These are phyloP conservation scores for Enteromius thamalakanensis DNA, from an alignment of 2,797 vertebrate species.

Conservation along the genomic window DNA sequence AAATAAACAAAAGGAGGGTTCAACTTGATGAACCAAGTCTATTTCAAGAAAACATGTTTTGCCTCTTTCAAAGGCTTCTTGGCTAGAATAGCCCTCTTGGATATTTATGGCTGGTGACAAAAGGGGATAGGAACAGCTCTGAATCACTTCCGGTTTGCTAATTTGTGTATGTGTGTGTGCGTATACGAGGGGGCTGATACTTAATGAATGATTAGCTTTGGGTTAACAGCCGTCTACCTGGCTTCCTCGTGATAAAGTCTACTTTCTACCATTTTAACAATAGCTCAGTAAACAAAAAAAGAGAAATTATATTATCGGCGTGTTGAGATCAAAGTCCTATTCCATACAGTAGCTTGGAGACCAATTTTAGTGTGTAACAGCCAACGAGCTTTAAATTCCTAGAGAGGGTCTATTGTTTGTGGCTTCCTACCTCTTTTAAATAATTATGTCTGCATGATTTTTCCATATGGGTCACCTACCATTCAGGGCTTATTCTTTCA, in stretches of 20 bases:
- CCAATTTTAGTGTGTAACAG: conserved; percentile 33
- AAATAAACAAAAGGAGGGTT: conserved; percentile 58
- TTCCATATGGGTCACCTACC: conserved; percentile 54
- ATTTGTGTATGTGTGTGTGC: conserved; percentile 49
- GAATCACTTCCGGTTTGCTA: conserved; percentile 75
- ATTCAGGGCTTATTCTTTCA: conserved; percentile 24
- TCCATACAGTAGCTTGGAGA: background rate
- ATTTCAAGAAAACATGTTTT: conserved; percentile 74
- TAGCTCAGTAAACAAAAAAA: background rate
- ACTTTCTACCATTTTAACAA: background rate
- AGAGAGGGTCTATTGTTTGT: conserved; percentile 61
- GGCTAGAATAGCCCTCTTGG: conserved; percentile 66
- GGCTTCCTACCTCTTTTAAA: conserved; percentile 62
- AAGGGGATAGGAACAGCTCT: conserved; percentile 54
- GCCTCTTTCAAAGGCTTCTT: conserved; percentile 64
- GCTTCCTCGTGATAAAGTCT: background rate
- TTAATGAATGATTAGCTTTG: conserved; percentile 7
- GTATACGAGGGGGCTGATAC: background rate
- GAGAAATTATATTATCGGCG: background rate
- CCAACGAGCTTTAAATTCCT: conserved; percentile 57
- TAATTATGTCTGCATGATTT: conserved; percentile 58
- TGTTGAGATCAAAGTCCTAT: background rate
- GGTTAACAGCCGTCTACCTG: background rate
- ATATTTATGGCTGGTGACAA: conserved; percentile 72
- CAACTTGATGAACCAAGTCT: conserved; percentile 67